These are phyloP conservation scores for Brachionus angularis DNA, from an alignment of 1,140 invertebrate species.

Conservation along the genomic window DNA sequence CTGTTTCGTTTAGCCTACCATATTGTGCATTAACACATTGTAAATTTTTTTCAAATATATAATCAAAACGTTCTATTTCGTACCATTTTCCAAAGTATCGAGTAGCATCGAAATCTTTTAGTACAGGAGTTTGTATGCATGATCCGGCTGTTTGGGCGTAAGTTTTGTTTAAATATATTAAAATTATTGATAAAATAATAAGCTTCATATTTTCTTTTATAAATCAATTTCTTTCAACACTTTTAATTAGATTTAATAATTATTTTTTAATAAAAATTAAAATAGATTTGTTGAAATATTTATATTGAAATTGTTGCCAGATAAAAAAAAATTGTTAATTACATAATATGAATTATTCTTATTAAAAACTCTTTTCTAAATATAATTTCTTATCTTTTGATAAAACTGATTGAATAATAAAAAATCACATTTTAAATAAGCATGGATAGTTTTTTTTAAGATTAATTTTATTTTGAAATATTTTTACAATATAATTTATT, in stretches of 20 bases:
- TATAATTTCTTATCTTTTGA: too few species aligned
- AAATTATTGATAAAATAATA: conserved; percentile 30
- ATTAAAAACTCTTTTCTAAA: too few species aligned
- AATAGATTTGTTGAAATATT: too few species aligned
- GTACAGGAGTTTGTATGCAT: not conserved
- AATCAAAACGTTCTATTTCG: conserved; percentile 22
- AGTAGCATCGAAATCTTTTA: conserved; percentile 4
- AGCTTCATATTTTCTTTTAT: not conserved
- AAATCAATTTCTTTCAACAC: too few species aligned
- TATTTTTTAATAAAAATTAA: conserved; percentile 27
- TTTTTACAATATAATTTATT: too few species aligned
- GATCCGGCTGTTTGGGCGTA: not conserved
- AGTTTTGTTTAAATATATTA: not conserved
- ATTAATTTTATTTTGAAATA: too few species aligned
- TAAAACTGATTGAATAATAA: too few species aligned
- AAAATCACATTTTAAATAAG: too few species aligned
- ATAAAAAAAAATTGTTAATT: too few species aligned
- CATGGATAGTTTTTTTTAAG: too few species aligned
- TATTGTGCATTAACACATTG: conserved; percentile 21
- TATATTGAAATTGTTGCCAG: too few species aligned
- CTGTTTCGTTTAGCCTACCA: conserved; percentile 11
- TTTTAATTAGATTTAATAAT: conserved; percentile 10
- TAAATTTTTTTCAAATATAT: conserved; percentile 35
- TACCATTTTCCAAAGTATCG: conserved; percentile 29
- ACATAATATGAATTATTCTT: too few species aligned